A percentile compares a stretch with the other conserved stretches of the same genome.
Evolutionary conservation across 2,888 invertebrate species (phyloP).

Genomic region (Neocrepidodera transversa): DNA sequence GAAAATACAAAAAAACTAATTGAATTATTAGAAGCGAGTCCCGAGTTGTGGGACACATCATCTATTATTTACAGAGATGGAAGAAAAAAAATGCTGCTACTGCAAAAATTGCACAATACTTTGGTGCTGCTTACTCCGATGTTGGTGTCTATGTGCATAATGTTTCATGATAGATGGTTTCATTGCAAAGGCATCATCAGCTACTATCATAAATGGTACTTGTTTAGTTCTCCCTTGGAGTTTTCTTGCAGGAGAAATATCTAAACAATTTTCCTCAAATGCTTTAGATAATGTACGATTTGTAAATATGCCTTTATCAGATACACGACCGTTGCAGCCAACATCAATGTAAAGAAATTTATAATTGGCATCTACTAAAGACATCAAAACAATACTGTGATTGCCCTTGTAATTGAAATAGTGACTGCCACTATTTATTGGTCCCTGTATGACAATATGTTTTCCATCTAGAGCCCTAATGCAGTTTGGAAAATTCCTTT

Average conservation of each 20-base stretch:
- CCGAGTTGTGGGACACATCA: constrained; percentile 1
- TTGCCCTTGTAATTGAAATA: constrained; percentile 24
- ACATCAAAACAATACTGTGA: constrained; percentile 34
- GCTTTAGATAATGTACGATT: constrained; percentile 31
- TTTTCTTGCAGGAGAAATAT: constrained; percentile 34
- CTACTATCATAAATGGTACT: constrained; percentile 40
- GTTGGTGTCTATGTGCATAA: constrained; percentile 22
- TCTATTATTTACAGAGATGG: not conserved
- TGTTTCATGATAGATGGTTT: constrained; percentile 32
- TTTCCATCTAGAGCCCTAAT: constrained; percentile 44
- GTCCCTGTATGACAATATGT: constrained; percentile 40
- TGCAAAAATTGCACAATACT: no score
- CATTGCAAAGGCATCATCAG: constrained; percentile 45
- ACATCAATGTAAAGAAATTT: constrained; percentile 38
- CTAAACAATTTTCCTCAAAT: constrained; percentile 29
- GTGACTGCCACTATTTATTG: constrained; percentile 38
- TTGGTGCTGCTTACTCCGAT: no score
- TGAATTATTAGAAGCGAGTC: not conserved
- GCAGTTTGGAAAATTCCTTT: constrained; percentile 46
- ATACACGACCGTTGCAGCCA: constrained; percentile 27
- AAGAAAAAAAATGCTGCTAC: no score
- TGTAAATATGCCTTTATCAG: constrained; percentile 36
- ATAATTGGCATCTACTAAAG: constrained; percentile 45
- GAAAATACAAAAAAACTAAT: not conserved
- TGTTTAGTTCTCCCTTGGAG: constrained; percentile 28